A percentile compares a stretch with the other conserved stretches of the same genome.
Evolutionary conservation across 2,113 vertebrate species (phyloP).

Genomic region (Tupaia chinensis): DNA sequence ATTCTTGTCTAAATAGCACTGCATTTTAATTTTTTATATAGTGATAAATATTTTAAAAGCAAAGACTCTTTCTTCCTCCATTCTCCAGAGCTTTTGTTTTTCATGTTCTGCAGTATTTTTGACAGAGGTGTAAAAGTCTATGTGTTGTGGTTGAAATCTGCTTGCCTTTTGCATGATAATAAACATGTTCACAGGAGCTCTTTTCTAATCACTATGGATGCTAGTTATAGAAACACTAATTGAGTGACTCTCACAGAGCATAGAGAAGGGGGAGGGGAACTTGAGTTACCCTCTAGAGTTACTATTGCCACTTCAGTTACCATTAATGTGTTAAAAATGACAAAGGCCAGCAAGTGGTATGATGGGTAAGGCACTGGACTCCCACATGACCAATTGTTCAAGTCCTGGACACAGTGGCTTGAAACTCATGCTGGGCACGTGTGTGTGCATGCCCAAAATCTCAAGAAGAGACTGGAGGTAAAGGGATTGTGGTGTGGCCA

Average conservation of each 20-base stretch:
- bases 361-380: too few relatives aligned
- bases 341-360: too few relatives aligned
- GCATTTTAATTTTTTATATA: slow-evolving; percentile 71
- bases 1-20: slow-evolving; percentile 66
- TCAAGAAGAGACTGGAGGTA: too few relatives aligned
- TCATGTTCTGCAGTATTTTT: slow-evolving; percentile 31
- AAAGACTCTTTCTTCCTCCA: background rate
- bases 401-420: too few relatives aligned
- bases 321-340: background rate
- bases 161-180: background rate
- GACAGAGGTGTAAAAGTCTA: background rate
- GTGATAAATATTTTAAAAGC: slow-evolving; percentile 67
- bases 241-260: background rate
- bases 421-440: too few relatives aligned
- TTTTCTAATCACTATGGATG: background rate
- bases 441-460: too few relatives aligned
- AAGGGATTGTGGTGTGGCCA: too few relatives aligned
- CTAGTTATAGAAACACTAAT: background rate
- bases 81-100: slow-evolving; percentile 34
- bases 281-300: background rate
- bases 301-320: background rate
- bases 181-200: background rate
- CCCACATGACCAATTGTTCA: too few relatives aligned
- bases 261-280: background rate
- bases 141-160: background rate